These are phyloP conservation scores for Myiozetetes cayanensis DNA, from an alignment of 2,113 vertebrate genomes.

Conservation along the genomic window DNA sequence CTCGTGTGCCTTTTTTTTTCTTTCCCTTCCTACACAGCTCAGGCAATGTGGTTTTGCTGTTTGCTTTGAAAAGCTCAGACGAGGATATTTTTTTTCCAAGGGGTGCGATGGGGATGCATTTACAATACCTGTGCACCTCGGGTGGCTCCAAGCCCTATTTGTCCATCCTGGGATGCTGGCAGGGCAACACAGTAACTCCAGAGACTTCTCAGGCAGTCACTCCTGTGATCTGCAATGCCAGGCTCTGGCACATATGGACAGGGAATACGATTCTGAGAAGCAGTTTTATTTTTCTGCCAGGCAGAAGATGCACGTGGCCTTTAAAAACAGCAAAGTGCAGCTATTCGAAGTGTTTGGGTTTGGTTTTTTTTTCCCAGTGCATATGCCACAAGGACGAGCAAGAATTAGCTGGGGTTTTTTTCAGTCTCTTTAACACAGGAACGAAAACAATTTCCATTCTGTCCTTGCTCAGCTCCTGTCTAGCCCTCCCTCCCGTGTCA, in stretches of 20 bases:
- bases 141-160: background rate
- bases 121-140: background rate
- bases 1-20: background rate
- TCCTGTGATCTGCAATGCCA: accelerated
- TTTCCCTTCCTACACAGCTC: background rate
- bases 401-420: background rate
- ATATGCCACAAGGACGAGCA: conserved; percentile 1
- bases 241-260: accelerated
- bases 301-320: background rate
- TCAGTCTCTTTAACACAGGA: background rate
- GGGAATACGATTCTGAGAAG: background rate
- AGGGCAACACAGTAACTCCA: background rate
- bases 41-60: background rate
- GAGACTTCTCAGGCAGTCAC: background rate
- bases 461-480: conserved; percentile 7
- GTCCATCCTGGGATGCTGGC: conserved; percentile 38
- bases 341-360: background rate
- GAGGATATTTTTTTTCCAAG: background rate
- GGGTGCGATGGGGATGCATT: background rate
- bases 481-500: background rate
- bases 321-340: background rate
- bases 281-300: background rate
- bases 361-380: background rate
- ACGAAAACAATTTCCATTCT: conserved; percentile 39
- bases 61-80: background rate